phyloP scores from a whole-genome alignment of 1,140 invertebrate genomes.

The Lethocerus indicus region DNA sequence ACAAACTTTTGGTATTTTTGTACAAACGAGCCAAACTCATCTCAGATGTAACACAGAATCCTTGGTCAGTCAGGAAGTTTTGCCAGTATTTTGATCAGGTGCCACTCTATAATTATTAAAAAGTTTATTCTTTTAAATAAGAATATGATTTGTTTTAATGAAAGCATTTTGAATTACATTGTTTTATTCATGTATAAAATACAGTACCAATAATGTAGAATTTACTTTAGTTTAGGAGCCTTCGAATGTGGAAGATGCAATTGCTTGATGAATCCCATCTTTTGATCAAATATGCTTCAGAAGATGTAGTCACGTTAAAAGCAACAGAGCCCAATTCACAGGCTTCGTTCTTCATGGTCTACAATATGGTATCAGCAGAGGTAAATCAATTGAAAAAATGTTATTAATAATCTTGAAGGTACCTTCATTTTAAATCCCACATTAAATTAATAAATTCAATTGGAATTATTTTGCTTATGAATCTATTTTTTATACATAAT shows the following conservation, averaged over 20 bases:
- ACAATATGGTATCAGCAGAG: conserved; percentile 72
- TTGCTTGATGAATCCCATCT: conserved; percentile 81
- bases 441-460: no score
- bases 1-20: conserved; percentile 68
- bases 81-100: conserved; percentile 52
- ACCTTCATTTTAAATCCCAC: no score
- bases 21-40: conserved; percentile 56
- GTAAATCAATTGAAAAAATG: no score
- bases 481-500: conserved; percentile 1
- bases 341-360: conserved; percentile 81
- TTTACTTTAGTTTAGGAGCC: conserved; percentile 33
- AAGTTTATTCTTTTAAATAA: not conserved
- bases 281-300: conserved; percentile 82
- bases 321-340: conserved; percentile 68
- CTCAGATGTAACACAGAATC: conserved; percentile 38
- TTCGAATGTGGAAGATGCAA: conserved; percentile 96
- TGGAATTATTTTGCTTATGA: no score
- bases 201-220: not conserved
- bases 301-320: conserved; percentile 75
- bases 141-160: no score
- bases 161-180: not conserved
- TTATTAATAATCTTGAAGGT: no score
- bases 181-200: not conserved
- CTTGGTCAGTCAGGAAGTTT: conserved; percentile 61
- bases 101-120: conserved; percentile 7